Conservation (phyloP, 2,113 vertebrate genomes). For the Podarcis raffonei region DNA sequence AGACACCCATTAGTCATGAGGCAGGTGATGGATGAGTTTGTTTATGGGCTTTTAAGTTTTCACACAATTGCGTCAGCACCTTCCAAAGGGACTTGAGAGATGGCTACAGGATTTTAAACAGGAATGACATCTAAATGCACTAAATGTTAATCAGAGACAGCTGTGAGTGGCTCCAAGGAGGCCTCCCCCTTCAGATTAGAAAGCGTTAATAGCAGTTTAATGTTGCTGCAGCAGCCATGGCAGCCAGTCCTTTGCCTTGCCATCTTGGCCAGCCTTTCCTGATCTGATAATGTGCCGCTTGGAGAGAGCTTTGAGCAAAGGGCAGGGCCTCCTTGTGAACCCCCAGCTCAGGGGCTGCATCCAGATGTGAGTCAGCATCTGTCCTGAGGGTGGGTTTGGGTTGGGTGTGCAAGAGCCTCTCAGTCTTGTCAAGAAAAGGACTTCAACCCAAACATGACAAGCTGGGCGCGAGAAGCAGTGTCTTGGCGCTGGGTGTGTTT, state of each 20-base stretch:
- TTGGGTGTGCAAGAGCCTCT: neutral
- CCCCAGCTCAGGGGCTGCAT: fast-evolving
- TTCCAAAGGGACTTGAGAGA: slow-evolving; percentile 11
- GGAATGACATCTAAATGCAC: neutral
- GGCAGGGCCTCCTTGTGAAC: fast-evolving
- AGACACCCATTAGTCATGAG: neutral
- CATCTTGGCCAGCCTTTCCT: fast-evolving
- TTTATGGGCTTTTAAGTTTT: neutral
- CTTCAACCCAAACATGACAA: fast-evolving
- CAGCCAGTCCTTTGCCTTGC: fast-evolving
- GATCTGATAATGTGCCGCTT: neutral
- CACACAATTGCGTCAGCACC: neutral
- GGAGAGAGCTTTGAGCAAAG: fast-evolving
- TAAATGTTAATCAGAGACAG: slow-evolving; percentile 20
- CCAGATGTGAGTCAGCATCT: neutral
- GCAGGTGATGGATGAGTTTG: slow-evolving; percentile 36
- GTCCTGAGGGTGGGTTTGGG: neutral
- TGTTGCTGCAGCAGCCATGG: neutral
- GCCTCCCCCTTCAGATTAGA: neutral
- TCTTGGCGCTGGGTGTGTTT: slow-evolving; percentile 12
- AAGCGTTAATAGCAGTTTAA: neutral
- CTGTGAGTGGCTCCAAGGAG: neutral
- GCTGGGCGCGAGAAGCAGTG: neutral
- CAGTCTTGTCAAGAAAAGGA: neutral
- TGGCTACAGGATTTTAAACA: slow-evolving; percentile 26